phyloP scores from a whole-genome alignment of 2,888 invertebrate species.

The Labia minor region DNA sequence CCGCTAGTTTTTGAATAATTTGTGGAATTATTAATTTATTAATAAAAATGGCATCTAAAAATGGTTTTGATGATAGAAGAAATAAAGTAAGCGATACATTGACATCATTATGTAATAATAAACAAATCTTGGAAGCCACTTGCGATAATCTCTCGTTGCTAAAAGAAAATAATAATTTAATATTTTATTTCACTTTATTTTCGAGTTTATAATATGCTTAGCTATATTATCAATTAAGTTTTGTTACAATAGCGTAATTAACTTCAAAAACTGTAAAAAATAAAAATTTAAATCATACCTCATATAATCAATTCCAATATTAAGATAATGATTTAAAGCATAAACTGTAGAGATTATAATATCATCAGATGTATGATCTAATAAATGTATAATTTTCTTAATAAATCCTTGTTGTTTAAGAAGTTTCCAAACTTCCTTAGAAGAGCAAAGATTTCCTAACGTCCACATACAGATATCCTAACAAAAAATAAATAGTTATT shows the following conservation, averaged over 20 bases:
- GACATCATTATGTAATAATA: neutral
- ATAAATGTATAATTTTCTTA: constrained; percentile 20
- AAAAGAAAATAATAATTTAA: too few relatives aligned
- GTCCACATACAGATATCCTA: constrained; percentile 26
- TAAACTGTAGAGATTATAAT: constrained; percentile 32
- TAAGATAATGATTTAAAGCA: constrained; percentile 31
- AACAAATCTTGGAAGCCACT: neutral
- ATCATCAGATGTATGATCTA: constrained; percentile 4
- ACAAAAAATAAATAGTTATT: neutral
- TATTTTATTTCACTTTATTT: too few relatives aligned
- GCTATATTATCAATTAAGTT: too few relatives aligned
- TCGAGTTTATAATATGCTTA: too few relatives aligned
- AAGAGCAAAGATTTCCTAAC: constrained; percentile 25
- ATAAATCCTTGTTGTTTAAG: constrained; percentile 24
- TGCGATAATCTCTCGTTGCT: neutral
- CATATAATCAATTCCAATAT: constrained; percentile 29
- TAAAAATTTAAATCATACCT: constrained; percentile 27
- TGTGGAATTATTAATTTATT: neutral
- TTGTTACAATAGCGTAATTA: too few relatives aligned
- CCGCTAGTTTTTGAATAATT: neutral
- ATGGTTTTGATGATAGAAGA: neutral
- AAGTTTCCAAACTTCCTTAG: constrained; percentile 23
- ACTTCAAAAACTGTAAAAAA: constrained; percentile 16
- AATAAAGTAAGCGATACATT: neutral
- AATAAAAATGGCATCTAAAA: neutral